phyloP scores from a whole-genome alignment of 1,140 invertebrate species.

The Drosophila lini region DNA sequence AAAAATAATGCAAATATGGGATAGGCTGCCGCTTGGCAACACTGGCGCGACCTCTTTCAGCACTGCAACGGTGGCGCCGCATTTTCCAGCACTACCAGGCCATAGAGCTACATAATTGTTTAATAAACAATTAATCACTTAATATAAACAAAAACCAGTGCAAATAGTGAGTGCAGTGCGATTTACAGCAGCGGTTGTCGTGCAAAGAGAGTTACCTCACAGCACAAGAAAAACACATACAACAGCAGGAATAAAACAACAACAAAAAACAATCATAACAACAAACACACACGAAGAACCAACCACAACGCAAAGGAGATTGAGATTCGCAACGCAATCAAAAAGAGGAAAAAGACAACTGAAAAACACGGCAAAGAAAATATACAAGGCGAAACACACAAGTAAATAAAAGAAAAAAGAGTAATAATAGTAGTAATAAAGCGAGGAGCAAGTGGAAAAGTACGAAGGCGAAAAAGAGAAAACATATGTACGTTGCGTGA shows the following conservation, averaged over 20 bases:
- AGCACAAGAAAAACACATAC: slow-evolving; percentile 11
- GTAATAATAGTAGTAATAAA: slow-evolving; percentile 48
- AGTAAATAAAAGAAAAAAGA: slow-evolving; percentile 41
- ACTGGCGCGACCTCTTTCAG: slow-evolving; percentile 1
- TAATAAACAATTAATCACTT: slow-evolving; percentile 80
- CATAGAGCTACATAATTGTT: slow-evolving; percentile 70
- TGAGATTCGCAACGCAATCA: slow-evolving; percentile 77
- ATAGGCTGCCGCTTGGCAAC: neutral
- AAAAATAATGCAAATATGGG: neutral
- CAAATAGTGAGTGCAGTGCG: slow-evolving; percentile 50
- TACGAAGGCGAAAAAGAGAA: slow-evolving; percentile 57
- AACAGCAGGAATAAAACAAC: slow-evolving; percentile 33
- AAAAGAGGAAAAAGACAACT: slow-evolving; percentile 42
- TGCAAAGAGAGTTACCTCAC: slow-evolving; percentile 20
- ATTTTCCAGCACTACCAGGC: slow-evolving; percentile 13
- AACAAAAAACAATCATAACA: slow-evolving; percentile 38
- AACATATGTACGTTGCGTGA: slow-evolving; percentile 65
- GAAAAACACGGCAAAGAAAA: slow-evolving; percentile 31
- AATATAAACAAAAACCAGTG: slow-evolving; percentile 74
- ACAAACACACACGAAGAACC: slow-evolving; percentile 30
- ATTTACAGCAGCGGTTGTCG: slow-evolving; percentile 5
- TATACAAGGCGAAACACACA: slow-evolving; percentile 62
- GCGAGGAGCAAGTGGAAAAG: slow-evolving; percentile 51
- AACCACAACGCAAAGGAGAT: slow-evolving; percentile 59
- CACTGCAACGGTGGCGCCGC: slow-evolving; percentile 2